Percentiles rank a stretch among this genome's conserved stretches.
phyloP scores from a whole-genome alignment of 2,797 vertebrate genomes.

The Microhierax caerulescens region DNA sequence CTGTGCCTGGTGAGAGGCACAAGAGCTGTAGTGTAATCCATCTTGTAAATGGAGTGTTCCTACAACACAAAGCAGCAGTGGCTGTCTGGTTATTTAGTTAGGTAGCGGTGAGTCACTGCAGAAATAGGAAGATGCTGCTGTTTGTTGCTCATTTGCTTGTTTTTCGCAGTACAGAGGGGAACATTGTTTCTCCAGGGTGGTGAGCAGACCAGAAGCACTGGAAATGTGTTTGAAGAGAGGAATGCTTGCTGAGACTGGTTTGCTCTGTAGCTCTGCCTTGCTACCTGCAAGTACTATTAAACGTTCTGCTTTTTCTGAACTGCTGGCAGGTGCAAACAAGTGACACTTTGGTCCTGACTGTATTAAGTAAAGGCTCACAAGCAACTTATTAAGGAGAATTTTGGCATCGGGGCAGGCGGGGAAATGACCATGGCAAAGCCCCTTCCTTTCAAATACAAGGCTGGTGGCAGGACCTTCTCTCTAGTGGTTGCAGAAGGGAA shows the following conservation, averaged over 20 bases:
- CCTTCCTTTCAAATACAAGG: background rate
- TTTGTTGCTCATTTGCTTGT: background rate
- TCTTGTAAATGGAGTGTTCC: background rate
- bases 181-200: background rate
- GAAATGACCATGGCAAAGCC: background rate
- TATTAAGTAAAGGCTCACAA: background rate
- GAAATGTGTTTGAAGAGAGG: background rate
- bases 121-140: background rate
- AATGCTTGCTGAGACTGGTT: background rate
- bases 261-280: background rate
- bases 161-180: background rate
- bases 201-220: background rate
- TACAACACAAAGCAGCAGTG: fast-evolving
- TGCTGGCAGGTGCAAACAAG: background rate
- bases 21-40: background rate
- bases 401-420: fast-evolving
- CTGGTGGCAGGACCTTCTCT: background rate
- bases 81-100: background rate
- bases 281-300: background rate
- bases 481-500: background rate
- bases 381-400: background rate
- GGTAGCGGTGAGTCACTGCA: background rate
- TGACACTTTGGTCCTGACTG: background rate
- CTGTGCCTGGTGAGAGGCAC: background rate
- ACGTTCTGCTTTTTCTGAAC: background rate